Conservation (phyloP, 2,113 vertebrate species). For the Atractosteus spatula region DNA sequence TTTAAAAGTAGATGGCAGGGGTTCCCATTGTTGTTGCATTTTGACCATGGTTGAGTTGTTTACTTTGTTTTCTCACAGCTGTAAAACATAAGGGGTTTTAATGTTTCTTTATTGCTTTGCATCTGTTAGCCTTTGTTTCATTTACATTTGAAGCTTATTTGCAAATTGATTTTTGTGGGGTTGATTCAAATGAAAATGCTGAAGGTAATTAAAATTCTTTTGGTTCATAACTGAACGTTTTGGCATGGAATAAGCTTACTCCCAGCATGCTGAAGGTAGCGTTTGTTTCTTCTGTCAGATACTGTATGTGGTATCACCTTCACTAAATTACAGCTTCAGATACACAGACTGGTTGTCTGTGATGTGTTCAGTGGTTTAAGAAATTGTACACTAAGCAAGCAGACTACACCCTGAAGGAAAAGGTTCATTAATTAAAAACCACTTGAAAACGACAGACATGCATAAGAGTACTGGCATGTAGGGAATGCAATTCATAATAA, state of each 20-base stretch:
- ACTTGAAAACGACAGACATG: conserved; percentile 5
- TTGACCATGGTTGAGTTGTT: too few relatives aligned
- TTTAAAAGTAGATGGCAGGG: too few relatives aligned
- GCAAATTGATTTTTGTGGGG: background rate
- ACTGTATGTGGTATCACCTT: background rate
- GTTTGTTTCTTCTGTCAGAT: background rate
- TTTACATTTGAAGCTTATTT: background rate
- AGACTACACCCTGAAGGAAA: background rate
- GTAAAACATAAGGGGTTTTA: too few relatives aligned
- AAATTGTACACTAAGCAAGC: conserved; percentile 15
- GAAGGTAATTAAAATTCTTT: conserved; percentile 2
- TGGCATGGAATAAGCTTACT: background rate
- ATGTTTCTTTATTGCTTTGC: background rate
- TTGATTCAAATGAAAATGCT: background rate
- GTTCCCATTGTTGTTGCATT: too few relatives aligned
- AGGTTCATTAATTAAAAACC: conserved; percentile 8
- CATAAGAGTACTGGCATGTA: conserved; percentile 30
- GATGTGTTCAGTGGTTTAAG: background rate
- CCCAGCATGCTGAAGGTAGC: background rate
- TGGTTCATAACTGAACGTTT: background rate
- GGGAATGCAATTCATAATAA: conserved; percentile 23
- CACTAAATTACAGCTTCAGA: background rate
- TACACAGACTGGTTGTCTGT: conserved; percentile 2
- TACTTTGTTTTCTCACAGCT: too few relatives aligned
- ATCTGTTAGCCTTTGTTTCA: background rate